Conservation (phyloP, 2,888 invertebrate genomes). For the Eurytoma adleriae region DNA sequence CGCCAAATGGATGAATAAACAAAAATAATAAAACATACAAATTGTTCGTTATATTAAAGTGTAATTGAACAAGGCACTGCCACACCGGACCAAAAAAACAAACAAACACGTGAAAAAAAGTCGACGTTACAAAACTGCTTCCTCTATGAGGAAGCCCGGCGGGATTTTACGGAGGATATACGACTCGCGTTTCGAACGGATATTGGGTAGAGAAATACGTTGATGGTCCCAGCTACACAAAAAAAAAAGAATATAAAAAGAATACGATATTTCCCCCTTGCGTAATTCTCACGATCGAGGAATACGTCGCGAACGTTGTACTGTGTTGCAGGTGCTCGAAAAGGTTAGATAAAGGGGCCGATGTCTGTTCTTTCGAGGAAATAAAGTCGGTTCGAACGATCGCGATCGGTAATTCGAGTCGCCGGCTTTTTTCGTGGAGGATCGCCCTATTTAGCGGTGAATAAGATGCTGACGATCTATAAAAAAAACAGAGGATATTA, state of each 20-base stretch:
- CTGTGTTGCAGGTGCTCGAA: conserved; percentile 47
- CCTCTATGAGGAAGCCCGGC: conserved; percentile 41
- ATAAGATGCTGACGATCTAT: background rate
- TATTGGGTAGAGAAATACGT: conserved; percentile 33
- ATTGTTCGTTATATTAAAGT: conserved; percentile 52
- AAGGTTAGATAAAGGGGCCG: conserved; percentile 25
- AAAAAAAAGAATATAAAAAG: conserved; percentile 33
- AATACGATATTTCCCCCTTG: conserved; percentile 27
- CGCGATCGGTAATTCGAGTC: conserved; percentile 4
- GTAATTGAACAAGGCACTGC: conserved; percentile 67
- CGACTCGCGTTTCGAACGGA: conserved; percentile 27
- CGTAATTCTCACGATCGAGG: conserved; percentile 39
- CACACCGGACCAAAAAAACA: conserved; percentile 66
- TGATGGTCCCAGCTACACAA: conserved; percentile 52
- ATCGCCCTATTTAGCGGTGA: conserved; percentile 7
- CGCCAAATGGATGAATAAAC: background rate
- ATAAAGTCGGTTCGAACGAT: background rate
- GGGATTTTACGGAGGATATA: conserved; percentile 32
- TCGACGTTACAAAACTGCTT: conserved; percentile 6
- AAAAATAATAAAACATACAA: conserved; percentile 51
- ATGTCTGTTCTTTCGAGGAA: background rate
- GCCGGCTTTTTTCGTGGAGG: conserved; percentile 25
- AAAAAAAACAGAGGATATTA: conserved; percentile 17
- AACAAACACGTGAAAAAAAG: conserved; percentile 37
- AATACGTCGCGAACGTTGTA: conserved; percentile 37